Evolutionary conservation across 2,113 vertebrate species (phyloP).

Genomic region (Malurus alboscapulatus): DNA sequence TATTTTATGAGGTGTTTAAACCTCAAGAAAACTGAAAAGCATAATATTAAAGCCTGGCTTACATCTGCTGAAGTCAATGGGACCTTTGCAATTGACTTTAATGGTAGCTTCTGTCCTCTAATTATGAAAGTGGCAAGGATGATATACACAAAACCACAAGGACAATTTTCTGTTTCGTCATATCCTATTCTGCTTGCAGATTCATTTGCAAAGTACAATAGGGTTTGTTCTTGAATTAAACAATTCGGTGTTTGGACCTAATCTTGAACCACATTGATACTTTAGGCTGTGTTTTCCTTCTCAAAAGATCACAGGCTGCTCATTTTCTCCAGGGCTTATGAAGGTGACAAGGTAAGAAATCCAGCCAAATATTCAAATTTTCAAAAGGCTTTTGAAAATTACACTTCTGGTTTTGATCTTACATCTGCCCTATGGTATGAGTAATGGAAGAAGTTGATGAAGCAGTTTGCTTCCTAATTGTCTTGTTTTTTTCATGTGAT

Average conservation of each 20-base stretch:
- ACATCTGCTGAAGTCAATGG: conserved; percentile 19
- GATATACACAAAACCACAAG: conserved; percentile 33
- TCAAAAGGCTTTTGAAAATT: background rate
- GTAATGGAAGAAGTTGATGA: conserved; percentile 40
- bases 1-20: conserved; percentile 64
- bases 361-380: conserved; percentile 3
- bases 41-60: conserved; percentile 49
- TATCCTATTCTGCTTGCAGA: conserved; percentile 16
- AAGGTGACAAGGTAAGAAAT: background rate
- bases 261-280: background rate
- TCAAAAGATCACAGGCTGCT: background rate
- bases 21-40: conserved; percentile 63
- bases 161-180: conserved; percentile 42
- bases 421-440: background rate
- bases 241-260: background rate
- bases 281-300: background rate
- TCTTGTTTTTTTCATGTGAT: conserved; percentile 37
- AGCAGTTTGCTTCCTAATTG: conserved; percentile 38
- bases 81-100: conserved; percentile 48
- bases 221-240: background rate
- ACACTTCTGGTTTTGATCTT: conserved; percentile 35
- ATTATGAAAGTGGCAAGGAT: conserved; percentile 39
- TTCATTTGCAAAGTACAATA: background rate
- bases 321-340: background rate
- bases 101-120: conserved; percentile 31